phyloP scores from a whole-genome alignment of 2,113 vertebrate species.

The Eurystomus gularis region DNA sequence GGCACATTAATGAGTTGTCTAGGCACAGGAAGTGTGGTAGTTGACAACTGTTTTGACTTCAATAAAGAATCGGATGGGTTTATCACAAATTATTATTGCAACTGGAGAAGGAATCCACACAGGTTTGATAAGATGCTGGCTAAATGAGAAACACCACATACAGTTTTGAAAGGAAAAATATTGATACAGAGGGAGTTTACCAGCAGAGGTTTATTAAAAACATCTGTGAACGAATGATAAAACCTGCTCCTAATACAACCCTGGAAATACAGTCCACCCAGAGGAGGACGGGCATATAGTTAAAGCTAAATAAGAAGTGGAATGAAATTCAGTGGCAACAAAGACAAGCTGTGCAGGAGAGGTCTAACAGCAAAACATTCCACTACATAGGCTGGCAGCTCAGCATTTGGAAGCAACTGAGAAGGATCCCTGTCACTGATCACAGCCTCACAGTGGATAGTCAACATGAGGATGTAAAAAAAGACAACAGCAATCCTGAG shows the following conservation, averaged over 20 bases:
- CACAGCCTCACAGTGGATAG: background rate
- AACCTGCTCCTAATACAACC: background rate
- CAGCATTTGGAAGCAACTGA: background rate
- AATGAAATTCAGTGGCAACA: background rate
- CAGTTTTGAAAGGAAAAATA: background rate
- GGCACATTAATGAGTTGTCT: background rate
- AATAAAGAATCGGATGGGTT: background rate
- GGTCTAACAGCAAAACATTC: background rate
- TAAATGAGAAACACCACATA: background rate
- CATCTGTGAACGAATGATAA: background rate
- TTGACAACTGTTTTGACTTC: background rate
- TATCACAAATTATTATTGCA: background rate
- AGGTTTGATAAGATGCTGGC: background rate
- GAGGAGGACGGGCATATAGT: background rate
- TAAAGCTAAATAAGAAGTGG: background rate
- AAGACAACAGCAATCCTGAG: background rate
- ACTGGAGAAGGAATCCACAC: background rate
- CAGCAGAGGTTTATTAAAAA: background rate
- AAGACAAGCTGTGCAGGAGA: background rate
- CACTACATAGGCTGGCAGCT: background rate
- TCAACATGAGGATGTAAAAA: background rate
- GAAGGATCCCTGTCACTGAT: background rate
- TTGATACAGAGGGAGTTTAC: background rate
- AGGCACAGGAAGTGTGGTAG: background rate
- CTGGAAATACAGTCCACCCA: background rate